Evolutionary conservation across 2,113 vertebrate species (phyloP), one percentile per base, ranked within the genome.

Genomic region (Gambusia holbrooki): DNA sequence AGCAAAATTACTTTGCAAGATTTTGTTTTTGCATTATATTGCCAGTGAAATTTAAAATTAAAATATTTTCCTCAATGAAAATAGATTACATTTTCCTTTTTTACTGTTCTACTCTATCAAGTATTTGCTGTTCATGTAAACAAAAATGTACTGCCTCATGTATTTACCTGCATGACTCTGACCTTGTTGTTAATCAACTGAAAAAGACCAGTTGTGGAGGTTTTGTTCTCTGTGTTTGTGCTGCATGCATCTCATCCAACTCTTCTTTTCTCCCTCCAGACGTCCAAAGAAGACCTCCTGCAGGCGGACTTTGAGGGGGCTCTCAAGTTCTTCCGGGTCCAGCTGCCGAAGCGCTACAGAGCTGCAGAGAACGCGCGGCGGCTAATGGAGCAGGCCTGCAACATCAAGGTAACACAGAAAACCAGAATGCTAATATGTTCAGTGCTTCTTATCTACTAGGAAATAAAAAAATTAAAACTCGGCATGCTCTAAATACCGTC

Each of bases 251-350:
- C 51, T 58, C 51, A 58, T 58, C 25, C 22, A 25, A 22, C 66
- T 79, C 68, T 40, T 74, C 66, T 2, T 73, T 6, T 30, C 63
- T 82, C 5, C 29, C 62, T 82, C 10, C 92, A 99, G 98, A 99
- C 98, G 7, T 99, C 98, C 28, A 99, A 99, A 90, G 98, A 99
- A 84, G 98, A 99, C 86, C 95, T 99, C 89, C 92, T 99, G 40
- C 98, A 99, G 86, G 97, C 98, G 15, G 98, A 99, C 94, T 99
- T 99, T 80, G 98, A 99, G 94, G 98, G 98, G 19, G 97, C 98
- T 71, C 95, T 99, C 69, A 99, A 99, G 89, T 99, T 99, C 93
- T 99, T 99, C 92, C 95, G 98, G 84, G 98, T 99, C 62, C 98
- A 99, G 91, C 94, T 99, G 76, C 98, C 98, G 32, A 99, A 99